Conservation (phyloP, 2,113 vertebrate genomes). For the Heterochromis multidens region DNA sequence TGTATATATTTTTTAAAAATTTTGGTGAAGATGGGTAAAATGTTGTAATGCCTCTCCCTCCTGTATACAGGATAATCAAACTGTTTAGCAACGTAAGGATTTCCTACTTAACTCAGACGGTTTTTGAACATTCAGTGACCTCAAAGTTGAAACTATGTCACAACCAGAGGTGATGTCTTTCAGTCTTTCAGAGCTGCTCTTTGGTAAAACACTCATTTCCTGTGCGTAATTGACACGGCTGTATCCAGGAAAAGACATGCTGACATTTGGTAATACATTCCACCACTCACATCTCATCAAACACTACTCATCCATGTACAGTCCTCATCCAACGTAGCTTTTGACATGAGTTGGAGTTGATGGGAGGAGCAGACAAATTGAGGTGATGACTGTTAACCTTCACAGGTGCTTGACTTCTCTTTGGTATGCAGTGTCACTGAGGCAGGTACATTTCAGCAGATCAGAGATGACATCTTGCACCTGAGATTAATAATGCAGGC, state of each 20-base stretch:
- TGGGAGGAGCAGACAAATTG: constrained; percentile 41
- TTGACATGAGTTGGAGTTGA: constrained; percentile 40
- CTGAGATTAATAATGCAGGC: constrained; percentile 27
- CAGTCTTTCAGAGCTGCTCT: neutral
- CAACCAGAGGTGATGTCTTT: neutral
- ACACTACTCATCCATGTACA: constrained; percentile 33
- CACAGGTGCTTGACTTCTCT: constrained; percentile 33
- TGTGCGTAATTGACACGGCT: constrained; percentile 8
- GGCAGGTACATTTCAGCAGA: neutral
- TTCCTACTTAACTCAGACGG: neutral
- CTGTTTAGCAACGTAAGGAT: neutral
- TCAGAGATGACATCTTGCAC: constrained; percentile 14
- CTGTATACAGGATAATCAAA: neutral
- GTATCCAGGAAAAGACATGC: constrained; percentile 11
- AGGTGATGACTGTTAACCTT: constrained; percentile 59
- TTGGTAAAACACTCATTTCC: neutral
- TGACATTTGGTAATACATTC: constrained; percentile 51
- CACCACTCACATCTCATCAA: constrained; percentile 42
- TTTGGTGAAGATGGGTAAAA: neutral
- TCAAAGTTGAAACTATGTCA: constrained; percentile 9
- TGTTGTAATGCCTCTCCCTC: neutral
- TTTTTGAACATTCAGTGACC: neutral
- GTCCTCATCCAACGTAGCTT: constrained; percentile 6
- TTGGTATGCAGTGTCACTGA: neutral
- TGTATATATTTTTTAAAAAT: neutral